These are phyloP conservation scores for Apodemia zela DNA, from an alignment of 2,888 invertebrate genomes.

Conservation along the genomic window DNA sequence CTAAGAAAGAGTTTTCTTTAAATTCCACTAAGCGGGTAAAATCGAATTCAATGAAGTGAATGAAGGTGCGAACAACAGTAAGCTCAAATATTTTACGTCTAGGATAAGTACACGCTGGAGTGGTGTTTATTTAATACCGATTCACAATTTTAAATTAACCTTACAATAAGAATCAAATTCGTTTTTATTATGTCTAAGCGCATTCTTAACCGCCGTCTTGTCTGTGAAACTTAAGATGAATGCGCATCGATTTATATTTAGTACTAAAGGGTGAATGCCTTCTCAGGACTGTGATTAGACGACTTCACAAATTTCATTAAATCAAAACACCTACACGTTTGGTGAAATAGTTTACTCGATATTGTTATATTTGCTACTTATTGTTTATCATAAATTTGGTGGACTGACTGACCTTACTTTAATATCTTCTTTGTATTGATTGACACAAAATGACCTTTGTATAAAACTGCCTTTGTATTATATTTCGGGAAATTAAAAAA, in stretches of 20 bases:
- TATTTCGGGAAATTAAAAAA: no score
- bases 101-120: background rate
- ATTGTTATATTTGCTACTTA: background rate
- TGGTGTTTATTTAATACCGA: background rate
- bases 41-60: background rate
- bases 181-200: constrained; percentile 1
- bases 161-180: background rate
- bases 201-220: constrained; percentile 14
- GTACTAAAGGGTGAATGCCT: constrained; percentile 31
- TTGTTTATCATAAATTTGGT: background rate
- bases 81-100: background rate
- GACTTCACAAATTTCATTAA: constrained; percentile 5
- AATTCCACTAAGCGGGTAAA: background rate
- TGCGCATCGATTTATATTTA: constrained; percentile 31
- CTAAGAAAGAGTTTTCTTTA: no score
- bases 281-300: constrained; percentile 15
- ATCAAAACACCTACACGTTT: background rate
- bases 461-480: no score
- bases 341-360: background rate
- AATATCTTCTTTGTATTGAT: background rate
- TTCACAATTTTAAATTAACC: background rate
- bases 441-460: background rate
- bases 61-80: background rate
- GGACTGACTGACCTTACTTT: background rate
- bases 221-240: constrained; percentile 5